Evolutionary conservation across 2,888 invertebrate species (phyloP).

Genomic region (Ormyrus thymus): DNA sequence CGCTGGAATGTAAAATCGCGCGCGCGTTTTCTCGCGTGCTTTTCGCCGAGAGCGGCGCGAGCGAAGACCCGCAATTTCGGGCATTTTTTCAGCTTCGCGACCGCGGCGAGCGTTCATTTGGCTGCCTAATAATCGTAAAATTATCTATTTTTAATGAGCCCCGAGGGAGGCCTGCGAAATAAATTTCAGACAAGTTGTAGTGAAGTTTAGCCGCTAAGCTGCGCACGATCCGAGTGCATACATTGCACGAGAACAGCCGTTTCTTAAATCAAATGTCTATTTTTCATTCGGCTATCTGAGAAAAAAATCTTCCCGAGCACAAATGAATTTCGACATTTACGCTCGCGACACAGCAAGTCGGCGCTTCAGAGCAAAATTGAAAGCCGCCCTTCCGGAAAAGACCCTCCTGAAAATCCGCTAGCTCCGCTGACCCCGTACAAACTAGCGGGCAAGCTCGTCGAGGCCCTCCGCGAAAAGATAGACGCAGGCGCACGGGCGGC

Average conservation of each 20-base stretch:
- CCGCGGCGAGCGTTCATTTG: not conserved
- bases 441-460: not conserved
- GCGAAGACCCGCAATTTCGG: not conserved
- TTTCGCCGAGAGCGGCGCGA: not conserved
- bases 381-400: too few species aligned
- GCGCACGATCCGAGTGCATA: not conserved
- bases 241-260: too few species aligned
- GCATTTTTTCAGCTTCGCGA: not conserved
- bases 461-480: not conserved
- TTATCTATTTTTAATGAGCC: not conserved
- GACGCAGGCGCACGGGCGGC: not conserved
- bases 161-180: not conserved
- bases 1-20: constrained; percentile 26
- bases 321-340: too few species aligned
- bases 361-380: too few species aligned
- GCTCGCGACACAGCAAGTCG: too few species aligned
- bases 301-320: too few species aligned
- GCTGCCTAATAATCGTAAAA: not conserved
- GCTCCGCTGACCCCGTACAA: not conserved
- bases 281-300: too few species aligned
- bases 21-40: constrained; percentile 3
- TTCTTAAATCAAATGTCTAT: too few species aligned
- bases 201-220: not conserved
- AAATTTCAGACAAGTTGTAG: not conserved
- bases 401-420: too few species aligned